Evolutionary conservation across 2,888 invertebrate species (phyloP), one percentile per base, ranked within the genome.

Genomic region (Nymphalis urticae): DNA sequence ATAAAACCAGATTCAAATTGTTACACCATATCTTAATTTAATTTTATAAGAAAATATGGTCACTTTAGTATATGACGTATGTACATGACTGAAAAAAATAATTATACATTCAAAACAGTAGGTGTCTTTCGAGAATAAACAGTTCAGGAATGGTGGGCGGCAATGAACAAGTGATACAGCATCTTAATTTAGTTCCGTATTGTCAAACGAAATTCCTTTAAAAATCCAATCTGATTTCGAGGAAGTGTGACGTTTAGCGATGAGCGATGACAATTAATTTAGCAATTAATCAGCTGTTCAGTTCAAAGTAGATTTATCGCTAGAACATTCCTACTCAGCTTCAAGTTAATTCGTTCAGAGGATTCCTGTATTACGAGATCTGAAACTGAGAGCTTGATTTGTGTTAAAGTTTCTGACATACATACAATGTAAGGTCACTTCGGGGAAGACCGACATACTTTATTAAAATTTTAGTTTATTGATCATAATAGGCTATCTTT

Each of bases 91-190:
- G 72, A 77, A 80, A 76, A n/a, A 78, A 79, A 78, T 73, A 73
- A 73, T 78, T 36, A 75, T 77, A 71, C 77, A 77, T 72, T 19
- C 63, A 78, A 78, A 74, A 70, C 67, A 72, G 82, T 82, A 74
- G 82, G 79, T 76, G 79, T 78, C 74, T 72, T 86, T 86, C 85
- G 76, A 87, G 85, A 85, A 80, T 75, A 76, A 75, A 73, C 65
- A 66, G 58, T 19, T 63, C 50, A 54, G 59, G 51, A 63, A 7
- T 17, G 56, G 76, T 76, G 71, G 74, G 76, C 54, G 72, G 70
- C 32, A 53, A 71, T 77, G 77, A 42, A 42, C 42, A 42, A 42
- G 10, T 4, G 42, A 76, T 69, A 64, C 69, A 58, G 58, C 65
- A 48, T 48, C 64, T 69, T 53, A 69, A 71, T 75, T 68, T 75